These are phyloP conservation scores for Paramuricea clavata DNA, from an alignment of 92 coral and sea anemone species.

Conservation along the genomic window DNA sequence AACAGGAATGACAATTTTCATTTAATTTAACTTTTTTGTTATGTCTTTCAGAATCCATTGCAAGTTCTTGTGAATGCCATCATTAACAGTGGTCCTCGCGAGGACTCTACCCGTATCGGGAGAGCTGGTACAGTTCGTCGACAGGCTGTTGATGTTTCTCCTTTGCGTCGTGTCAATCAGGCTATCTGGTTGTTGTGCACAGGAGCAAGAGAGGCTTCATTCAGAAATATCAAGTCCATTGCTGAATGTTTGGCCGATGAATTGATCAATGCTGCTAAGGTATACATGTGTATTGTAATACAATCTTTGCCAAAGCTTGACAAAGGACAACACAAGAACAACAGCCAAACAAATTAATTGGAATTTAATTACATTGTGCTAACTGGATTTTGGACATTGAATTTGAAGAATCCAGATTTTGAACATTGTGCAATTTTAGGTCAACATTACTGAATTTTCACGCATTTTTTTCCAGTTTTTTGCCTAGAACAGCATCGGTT, in stretches of 20 bases:
- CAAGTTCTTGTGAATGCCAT: constrained; percentile 99
- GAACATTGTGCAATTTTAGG: too few relatives aligned
- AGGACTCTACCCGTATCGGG: constrained; percentile 99
- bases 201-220: constrained; percentile 96
- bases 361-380: too few relatives aligned
- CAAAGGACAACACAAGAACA: too few relatives aligned
- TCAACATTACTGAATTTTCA: too few relatives aligned
- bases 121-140: constrained; percentile 99
- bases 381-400: too few relatives aligned
- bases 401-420: too few relatives aligned
- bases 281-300: constrained; percentile 17
- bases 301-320: too few relatives aligned
- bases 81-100: constrained; percentile 99
- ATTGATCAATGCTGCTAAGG: constrained; percentile 99
- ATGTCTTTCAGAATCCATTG: constrained; percentile 84
- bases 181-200: constrained; percentile 99
- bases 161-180: constrained; percentile 98
- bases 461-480: too few relatives aligned
- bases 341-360: too few relatives aligned
- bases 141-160: constrained; percentile 99
- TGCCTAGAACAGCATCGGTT: too few relatives aligned
- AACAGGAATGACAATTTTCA: too few relatives aligned
- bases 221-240: constrained; percentile 98
- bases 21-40: too few relatives aligned
- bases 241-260: constrained; percentile 99